phyloP scores from a whole-genome alignment of 2,113 vertebrate genomes.

The Sinocyclocheilus rhinocerous region DNA sequence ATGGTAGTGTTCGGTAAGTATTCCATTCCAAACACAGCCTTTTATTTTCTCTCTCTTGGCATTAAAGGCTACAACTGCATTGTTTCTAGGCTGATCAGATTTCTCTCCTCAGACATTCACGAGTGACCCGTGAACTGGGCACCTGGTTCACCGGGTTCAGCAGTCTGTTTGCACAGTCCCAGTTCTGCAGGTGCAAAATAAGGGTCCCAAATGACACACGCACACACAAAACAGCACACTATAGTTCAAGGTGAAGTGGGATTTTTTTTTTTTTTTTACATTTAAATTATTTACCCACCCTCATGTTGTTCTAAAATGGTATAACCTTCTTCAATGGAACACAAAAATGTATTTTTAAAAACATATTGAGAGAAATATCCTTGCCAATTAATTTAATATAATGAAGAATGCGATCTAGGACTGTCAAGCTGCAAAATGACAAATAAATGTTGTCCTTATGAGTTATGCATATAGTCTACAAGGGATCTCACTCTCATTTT shows the following conservation, averaged over 20 bases:
- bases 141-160: too few relatives aligned
- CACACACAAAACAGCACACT: too few relatives aligned
- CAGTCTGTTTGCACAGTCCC: too few relatives aligned
- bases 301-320: neutral
- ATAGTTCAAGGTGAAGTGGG: neutral
- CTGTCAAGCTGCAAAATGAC: neutral
- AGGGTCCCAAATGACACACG: too few relatives aligned
- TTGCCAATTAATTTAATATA: neutral
- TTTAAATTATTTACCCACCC: neutral
- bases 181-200: too few relatives aligned
- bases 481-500: neutral
- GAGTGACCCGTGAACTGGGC: neutral
- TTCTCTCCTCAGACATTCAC: too few relatives aligned
- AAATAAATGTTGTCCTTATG: neutral
- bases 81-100: neutral
- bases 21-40: neutral
- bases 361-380: neutral
- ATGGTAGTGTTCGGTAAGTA: too few relatives aligned
- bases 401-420: neutral
- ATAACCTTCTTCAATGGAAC: neutral
- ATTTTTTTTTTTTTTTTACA: neutral
- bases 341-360: too few relatives aligned
- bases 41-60: neutral
- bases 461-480: neutral
- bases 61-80: neutral